A percentile compares a stretch with the other conserved stretches of the same genome.
These are phyloP conservation scores for Drosophila sulfurigaster DNA, from an alignment of 1,140 invertebrate genomes.

Conservation along the genomic window DNA sequence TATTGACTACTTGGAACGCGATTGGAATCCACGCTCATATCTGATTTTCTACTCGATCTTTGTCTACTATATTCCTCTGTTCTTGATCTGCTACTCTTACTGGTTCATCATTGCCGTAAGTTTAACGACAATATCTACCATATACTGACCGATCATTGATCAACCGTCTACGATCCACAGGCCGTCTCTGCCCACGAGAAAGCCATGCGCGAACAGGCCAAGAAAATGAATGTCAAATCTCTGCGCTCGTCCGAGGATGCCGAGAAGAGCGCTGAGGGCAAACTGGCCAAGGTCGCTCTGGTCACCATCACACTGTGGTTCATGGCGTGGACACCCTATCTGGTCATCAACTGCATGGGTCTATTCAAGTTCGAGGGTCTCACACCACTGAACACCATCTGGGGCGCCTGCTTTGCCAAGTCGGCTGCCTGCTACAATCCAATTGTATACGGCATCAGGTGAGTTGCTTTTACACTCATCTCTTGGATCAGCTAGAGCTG, in stretches of 20 bases:
- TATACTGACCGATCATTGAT: not conserved
- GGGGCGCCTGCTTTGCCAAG: slow-evolving; percentile 92
- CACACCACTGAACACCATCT: slow-evolving; percentile 90
- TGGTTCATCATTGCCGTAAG: slow-evolving; percentile 90
- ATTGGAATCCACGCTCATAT: slow-evolving; percentile 89
- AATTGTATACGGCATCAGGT: slow-evolving; percentile 93
- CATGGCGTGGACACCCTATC: slow-evolving; percentile 94
- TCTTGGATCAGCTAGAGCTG: not conserved
- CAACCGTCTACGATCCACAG: slow-evolving; percentile 60
- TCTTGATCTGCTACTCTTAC: slow-evolving; percentile 91
- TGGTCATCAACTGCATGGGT: slow-evolving; percentile 91
- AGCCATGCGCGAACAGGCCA: slow-evolving; percentile 92
- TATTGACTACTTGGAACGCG: slow-evolving; percentile 91
- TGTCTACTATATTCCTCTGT: slow-evolving; percentile 90
- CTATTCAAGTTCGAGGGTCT: slow-evolving; percentile 89
- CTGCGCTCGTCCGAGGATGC: slow-evolving; percentile 89
- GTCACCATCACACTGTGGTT: slow-evolving; percentile 94
- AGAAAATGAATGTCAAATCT: slow-evolving; percentile 94
- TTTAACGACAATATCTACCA: not conserved
- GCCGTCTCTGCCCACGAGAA: slow-evolving; percentile 93
- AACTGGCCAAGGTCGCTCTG: slow-evolving; percentile 92
- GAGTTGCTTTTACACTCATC: slow-evolving; percentile 2
- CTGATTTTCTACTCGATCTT: slow-evolving; percentile 90
- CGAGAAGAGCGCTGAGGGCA: slow-evolving; percentile 90
- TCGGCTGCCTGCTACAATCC: slow-evolving; percentile 93